These are phyloP conservation scores for Adelognathus sp. DNA, from an alignment of 2,888 invertebrate species.

Conservation along the genomic window DNA sequence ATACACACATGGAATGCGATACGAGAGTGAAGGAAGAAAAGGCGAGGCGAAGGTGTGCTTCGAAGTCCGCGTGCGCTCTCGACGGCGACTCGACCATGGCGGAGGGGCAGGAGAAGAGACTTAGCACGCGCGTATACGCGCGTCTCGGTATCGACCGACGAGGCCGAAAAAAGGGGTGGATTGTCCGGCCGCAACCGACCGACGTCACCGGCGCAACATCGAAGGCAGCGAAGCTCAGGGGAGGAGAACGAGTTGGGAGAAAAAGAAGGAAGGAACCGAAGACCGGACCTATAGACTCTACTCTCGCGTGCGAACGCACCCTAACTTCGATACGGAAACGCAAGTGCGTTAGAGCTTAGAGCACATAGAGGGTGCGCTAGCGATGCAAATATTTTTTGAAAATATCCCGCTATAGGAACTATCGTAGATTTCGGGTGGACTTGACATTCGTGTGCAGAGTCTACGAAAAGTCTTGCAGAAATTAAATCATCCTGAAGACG, in stretches of 20 bases:
- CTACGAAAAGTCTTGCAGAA: too few species aligned
- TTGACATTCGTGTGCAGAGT: too few species aligned
- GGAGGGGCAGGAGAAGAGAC: slow-evolving; percentile 35
- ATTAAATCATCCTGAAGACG: too few species aligned
- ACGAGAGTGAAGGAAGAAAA: slow-evolving; percentile 64
- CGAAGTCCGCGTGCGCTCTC: slow-evolving; percentile 66
- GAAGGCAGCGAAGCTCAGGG: slow-evolving; percentile 21
- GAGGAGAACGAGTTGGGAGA: slow-evolving; percentile 26
- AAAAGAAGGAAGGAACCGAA: slow-evolving; percentile 44
- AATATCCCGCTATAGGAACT: too few species aligned
- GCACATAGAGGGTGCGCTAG: too few species aligned
- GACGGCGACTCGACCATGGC: slow-evolving; percentile 63
- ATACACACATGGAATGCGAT: neutral
- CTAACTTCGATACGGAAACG: too few species aligned
- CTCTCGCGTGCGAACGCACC: too few species aligned
- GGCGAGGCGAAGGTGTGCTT: slow-evolving; percentile 65
- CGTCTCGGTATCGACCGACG: slow-evolving; percentile 78
- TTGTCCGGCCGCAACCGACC: slow-evolving; percentile 71
- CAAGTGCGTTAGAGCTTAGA: too few species aligned
- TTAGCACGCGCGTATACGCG: slow-evolving; percentile 72
- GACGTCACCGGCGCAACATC: slow-evolving; percentile 53
- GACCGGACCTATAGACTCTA: neutral
- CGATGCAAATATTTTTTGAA: too few species aligned
- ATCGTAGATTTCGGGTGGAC: too few species aligned
- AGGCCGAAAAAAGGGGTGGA: slow-evolving; percentile 78